Evolutionary conservation across 2,797 vertebrate genomes (phyloP).

Genomic region (Cuniculus paca): DNA sequence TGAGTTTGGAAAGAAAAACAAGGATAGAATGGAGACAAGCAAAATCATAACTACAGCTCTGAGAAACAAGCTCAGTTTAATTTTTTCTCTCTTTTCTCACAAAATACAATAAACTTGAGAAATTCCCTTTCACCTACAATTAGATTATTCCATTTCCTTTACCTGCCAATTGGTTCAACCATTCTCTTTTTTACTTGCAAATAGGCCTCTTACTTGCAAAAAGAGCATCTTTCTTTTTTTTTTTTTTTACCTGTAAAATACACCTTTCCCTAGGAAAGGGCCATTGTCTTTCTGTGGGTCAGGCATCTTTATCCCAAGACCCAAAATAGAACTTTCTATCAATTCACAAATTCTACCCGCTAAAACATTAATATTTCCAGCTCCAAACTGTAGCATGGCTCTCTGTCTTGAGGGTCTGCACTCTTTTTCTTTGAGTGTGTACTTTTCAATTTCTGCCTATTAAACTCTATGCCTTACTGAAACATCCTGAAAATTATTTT

Average conservation of each 20-base stretch:
- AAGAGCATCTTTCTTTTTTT: background rate
- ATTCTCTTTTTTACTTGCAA: background rate
- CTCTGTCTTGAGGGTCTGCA: background rate
- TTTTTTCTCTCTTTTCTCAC: background rate
- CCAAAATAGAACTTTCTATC: background rate
- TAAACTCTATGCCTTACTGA: background rate
- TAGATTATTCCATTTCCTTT: background rate
- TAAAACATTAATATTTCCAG: background rate
- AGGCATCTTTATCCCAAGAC: background rate
- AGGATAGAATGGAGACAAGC: background rate
- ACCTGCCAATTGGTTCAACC: background rate
- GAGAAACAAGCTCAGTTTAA: background rate
- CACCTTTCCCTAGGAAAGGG: background rate
- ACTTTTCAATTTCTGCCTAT: background rate
- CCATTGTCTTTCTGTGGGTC: background rate
- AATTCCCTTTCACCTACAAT: background rate
- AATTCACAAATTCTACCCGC: background rate
- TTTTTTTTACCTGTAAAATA: background rate
- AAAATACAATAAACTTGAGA: background rate
- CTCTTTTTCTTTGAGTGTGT: background rate
- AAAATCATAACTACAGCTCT: background rate
- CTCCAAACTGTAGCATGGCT: background rate
- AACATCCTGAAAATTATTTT: background rate
- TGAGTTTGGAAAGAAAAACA: background rate
- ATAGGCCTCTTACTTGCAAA: background rate